Evolutionary conservation across 1,140 invertebrate genomes (phyloP).

Genomic region (Aporrectodea caliginosa): DNA sequence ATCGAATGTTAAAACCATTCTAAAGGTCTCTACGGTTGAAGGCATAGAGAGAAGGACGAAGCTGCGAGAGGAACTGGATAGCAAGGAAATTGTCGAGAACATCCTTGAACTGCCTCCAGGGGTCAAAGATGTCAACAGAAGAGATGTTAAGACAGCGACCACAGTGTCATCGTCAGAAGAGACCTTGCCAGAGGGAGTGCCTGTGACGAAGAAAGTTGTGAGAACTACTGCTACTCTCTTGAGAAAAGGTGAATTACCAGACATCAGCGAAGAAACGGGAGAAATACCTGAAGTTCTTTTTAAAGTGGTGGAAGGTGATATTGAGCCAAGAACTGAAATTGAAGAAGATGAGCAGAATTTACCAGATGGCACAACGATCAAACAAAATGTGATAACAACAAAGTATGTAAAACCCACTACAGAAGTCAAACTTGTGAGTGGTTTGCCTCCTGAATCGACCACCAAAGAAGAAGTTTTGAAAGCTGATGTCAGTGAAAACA

Average conservation of each 20-base stretch:
- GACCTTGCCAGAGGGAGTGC: background rate
- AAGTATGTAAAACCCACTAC: background rate
- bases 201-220: background rate
- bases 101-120: constrained; percentile 7
- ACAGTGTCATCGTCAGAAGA: background rate
- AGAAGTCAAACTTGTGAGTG: background rate
- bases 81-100: constrained; percentile 20
- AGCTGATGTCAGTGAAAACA: background rate
- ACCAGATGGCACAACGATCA: background rate
- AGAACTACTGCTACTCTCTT: background rate
- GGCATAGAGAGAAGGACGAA: background rate
- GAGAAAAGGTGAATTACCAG: background rate
- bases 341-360: background rate
- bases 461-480: background rate
- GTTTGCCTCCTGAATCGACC: background rate
- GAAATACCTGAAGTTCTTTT: background rate
- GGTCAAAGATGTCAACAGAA: background rate
- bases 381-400: background rate
- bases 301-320: background rate
- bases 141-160: background rate
- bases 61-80: background rate
- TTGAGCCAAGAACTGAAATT: background rate
- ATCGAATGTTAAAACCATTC: background rate
- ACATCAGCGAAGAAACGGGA: background rate
- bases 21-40: background rate